These are phyloP conservation scores for Microctonus brassicae DNA, from an alignment of 2,888 invertebrate species.

Conservation along the genomic window DNA sequence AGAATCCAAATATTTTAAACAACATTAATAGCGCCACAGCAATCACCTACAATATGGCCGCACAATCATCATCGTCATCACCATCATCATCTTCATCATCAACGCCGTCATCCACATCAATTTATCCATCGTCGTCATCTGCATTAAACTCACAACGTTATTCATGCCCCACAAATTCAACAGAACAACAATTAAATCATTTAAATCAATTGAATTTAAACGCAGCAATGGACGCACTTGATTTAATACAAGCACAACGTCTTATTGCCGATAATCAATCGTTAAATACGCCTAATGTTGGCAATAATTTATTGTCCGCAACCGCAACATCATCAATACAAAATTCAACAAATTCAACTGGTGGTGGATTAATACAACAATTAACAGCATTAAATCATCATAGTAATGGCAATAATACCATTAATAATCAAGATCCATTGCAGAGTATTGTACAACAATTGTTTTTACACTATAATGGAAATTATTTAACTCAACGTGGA, in stretches of 20 bases:
- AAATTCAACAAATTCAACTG: background rate
- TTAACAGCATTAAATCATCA: background rate
- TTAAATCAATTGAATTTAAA: background rate
- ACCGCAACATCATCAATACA: background rate
- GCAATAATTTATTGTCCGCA: background rate
- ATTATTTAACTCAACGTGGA: constrained; percentile 63
- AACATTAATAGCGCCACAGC: constrained; percentile 54
- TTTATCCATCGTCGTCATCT: background rate
- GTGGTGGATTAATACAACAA: background rate
- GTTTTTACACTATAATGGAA: constrained; percentile 63
- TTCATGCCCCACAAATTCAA: constrained; percentile 51
- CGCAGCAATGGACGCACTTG: background rate
- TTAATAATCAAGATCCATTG: constrained; percentile 55
- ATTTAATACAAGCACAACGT: background rate
- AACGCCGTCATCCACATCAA: constrained; percentile 31
- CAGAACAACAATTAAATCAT: constrained; percentile 31
- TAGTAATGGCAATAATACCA: background rate
- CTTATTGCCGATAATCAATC: background rate
- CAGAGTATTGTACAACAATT: constrained; percentile 67
- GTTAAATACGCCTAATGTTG: background rate
- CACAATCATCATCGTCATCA: constrained; percentile 38
- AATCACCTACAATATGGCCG: constrained; percentile 42
- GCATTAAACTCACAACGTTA: background rate
- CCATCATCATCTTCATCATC: constrained; percentile 36
- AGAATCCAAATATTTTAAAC: constrained; percentile 65